These are phyloP conservation scores for Epizoanthus ramosus DNA, from an alignment of 92 coral and sea anemone genomes.

Conservation along the genomic window DNA sequence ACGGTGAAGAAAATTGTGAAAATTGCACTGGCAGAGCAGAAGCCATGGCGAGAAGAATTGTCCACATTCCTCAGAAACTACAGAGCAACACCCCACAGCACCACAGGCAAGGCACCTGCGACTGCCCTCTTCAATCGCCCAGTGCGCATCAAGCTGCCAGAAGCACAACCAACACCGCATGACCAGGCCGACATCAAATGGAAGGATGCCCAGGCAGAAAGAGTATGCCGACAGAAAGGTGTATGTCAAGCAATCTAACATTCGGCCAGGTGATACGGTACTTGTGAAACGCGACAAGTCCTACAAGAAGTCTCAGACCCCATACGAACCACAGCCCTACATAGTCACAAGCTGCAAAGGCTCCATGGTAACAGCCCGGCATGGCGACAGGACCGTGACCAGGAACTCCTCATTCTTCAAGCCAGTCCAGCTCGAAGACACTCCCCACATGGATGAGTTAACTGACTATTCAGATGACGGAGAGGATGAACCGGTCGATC, in stretches of 20 bases:
- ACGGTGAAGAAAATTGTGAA: conserved; percentile 30
- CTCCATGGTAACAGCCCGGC: conserved; percentile 60
- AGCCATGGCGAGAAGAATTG: conserved; percentile 20
- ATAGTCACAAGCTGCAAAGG: conserved; percentile 50
- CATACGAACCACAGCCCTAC: conserved; percentile 52
- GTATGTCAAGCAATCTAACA: conserved; percentile 45
- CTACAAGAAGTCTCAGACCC: conserved; percentile 38
- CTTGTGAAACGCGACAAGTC: conserved; percentile 50
- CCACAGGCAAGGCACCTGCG: conserved; percentile 55
- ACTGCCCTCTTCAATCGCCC: conserved; percentile 53
- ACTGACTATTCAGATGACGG: no score
- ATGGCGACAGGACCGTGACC: conserved; percentile 31
- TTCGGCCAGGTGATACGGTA: conserved; percentile 46
- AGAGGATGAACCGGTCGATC: no score
- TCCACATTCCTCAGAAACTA: conserved; percentile 8
- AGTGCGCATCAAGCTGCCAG: conserved; percentile 63
- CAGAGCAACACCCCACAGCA: conserved; percentile 72
- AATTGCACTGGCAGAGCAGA: conserved; percentile 24
- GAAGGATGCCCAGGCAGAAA: conserved; percentile 52
- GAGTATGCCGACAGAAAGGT: conserved; percentile 54
- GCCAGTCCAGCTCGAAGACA: no score
- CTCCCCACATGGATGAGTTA: no score
- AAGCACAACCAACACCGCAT: not conserved
- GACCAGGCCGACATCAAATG: conserved; percentile 7
- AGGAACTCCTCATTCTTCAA: conserved; percentile 56